Evolutionary conservation across 2,888 invertebrate species (phyloP), one percentile per base, ranked within the genome.

Genomic region (Pyralis farinalis): DNA sequence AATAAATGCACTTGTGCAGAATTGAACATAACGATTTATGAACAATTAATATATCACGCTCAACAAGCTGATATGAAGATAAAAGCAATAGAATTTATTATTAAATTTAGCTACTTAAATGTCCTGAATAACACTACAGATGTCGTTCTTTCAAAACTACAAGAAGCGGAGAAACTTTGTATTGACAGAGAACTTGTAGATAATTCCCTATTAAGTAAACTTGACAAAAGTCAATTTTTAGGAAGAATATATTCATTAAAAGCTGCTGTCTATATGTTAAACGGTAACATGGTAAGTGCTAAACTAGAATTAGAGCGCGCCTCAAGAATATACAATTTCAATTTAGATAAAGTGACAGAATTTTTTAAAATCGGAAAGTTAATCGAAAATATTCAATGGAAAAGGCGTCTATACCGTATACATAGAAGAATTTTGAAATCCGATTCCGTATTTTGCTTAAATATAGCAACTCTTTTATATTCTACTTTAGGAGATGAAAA

Each of bases 11-110:
- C 79, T 4, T 88, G 88, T 57, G 50, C 73, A 11, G 82, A 86
- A 42, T 59, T 87, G 45, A 75, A 75, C 40, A 71, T 86, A 28
- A 61, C 63, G 25, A 74, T 85, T 52, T 72, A 63, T 51, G 80
- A 84, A 44, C 85, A 88, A 58, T 58, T 88, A 6, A 69, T 84
- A 39, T 49, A 76, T 44, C 88, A 88, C 42, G 81, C 87, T n/a
- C 51, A 57, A 46, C 69, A 75, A 60, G 85, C 88, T 12, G 85
- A 86, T 52, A 51, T 85, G 37, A 82, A 72, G 50, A 51, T 47
- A 5, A 85, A 81, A 65, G 62, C 73, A 28, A 58, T 86, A 27
- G 68, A 82, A 48, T 85, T 83, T 51, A 51, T 73, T 33, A 70
- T 85, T 27, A 67, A 63, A 29, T 82, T 54, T 43, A 58, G 74